Percentiles rank a stretch among this genome's conserved stretches.
phyloP scores from a whole-genome alignment of 2,797 vertebrate species.

The Pantherophis alleghaniensis region DNA sequence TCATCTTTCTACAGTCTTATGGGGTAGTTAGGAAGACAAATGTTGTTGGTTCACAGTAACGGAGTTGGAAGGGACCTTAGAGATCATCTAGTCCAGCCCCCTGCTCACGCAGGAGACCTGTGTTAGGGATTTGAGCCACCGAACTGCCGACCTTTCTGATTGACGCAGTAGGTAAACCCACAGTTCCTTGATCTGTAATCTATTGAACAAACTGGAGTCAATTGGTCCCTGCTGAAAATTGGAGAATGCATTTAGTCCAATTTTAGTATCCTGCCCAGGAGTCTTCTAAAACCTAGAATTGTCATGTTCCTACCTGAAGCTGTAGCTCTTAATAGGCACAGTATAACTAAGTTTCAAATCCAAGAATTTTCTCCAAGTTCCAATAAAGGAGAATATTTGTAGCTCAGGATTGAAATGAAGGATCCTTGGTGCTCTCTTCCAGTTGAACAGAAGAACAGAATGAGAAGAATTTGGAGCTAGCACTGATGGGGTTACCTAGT shows the following conservation, averaged over 20 bases:
- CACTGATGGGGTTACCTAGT: background rate
- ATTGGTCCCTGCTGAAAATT: background rate
- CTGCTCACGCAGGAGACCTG: no score
- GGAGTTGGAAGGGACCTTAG: no score
- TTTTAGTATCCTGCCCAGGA: background rate
- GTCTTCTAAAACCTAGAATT: background rate
- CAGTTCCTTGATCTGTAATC: background rate
- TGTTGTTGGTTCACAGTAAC: no score
- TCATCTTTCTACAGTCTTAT: background rate
- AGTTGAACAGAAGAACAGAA: background rate
- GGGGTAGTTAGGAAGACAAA: background rate
- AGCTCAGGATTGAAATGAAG: background rate
- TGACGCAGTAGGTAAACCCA: background rate
- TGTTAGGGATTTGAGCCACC: no score
- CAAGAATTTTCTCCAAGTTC: background rate
- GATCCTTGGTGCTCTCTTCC: background rate
- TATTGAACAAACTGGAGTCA: background rate
- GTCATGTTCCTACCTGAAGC: background rate
- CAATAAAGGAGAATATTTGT: background rate
- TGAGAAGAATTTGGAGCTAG: background rate
- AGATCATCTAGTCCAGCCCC: no score
- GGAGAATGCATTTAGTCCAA: background rate
- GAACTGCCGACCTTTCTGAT: no score
- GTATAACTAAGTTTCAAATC: background rate
- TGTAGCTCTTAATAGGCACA: background rate